These are phyloP conservation scores for Struthio camelus DNA, from an alignment of 2,113 vertebrate genomes.

Conservation along the genomic window DNA sequence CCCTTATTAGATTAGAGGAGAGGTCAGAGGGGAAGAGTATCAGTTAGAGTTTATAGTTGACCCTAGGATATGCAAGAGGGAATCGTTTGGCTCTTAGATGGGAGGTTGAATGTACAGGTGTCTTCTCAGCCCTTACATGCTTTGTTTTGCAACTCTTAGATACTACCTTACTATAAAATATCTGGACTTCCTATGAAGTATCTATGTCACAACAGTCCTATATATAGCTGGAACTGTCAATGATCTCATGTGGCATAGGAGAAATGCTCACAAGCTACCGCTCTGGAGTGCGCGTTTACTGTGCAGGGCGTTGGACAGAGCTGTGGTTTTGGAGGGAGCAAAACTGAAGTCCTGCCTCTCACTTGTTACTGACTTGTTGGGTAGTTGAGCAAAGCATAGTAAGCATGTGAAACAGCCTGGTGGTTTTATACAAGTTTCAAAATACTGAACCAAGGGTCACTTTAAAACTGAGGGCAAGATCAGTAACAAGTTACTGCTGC, in stretches of 20 bases:
- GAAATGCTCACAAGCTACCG: neutral
- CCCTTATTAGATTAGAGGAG: neutral
- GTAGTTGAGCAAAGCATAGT: neutral
- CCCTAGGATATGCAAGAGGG: neutral
- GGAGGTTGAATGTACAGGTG: neutral
- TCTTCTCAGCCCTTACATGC: neutral
- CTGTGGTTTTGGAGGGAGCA: neutral
- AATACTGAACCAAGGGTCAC: neutral
- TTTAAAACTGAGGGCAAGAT: neutral
- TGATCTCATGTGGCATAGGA: neutral
- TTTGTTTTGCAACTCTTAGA: neutral
- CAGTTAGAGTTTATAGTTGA: neutral
- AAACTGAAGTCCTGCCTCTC: neutral
- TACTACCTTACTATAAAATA: neutral
- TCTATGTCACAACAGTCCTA: fast-evolving
- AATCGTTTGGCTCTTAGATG: neutral
- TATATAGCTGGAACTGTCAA: neutral
- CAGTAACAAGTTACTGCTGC: neutral
- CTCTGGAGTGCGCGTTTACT: neutral
- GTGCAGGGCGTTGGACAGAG: neutral
- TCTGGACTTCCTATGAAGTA: neutral
- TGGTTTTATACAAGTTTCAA: neutral
- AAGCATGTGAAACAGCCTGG: neutral
- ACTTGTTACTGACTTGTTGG: neutral
- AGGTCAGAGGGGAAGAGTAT: neutral